A percentile compares a stretch with the other conserved stretches of the same genome.
Evolutionary conservation across 2,113 vertebrate species (phyloP).

Genomic region (Lynx canadensis): DNA sequence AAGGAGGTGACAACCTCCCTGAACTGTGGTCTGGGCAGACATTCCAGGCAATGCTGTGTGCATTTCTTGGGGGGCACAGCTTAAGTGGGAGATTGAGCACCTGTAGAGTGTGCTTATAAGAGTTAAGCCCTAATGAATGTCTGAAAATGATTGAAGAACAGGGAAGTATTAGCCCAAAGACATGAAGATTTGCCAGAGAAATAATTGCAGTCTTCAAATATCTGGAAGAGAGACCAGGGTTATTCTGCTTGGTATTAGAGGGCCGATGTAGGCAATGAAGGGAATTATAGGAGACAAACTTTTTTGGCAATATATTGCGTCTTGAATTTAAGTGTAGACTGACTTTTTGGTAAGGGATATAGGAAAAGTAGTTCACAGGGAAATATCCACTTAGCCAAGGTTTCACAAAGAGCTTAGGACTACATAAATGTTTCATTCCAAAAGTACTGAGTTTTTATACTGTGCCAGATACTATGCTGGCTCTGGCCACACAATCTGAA

Average conservation of each 20-base stretch:
- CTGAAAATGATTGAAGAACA: background rate
- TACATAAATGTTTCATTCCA: slow-evolving; percentile 73
- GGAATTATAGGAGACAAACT: background rate
- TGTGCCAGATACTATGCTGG: slow-evolving; percentile 52
- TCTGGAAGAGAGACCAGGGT: background rate
- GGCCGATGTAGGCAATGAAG: background rate
- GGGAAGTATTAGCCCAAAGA: background rate
- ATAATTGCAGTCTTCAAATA: background rate
- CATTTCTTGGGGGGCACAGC: background rate
- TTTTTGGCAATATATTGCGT: background rate
- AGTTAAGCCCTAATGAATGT: background rate
- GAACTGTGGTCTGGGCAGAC: background rate
- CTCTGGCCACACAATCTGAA: slow-evolving; percentile 60
- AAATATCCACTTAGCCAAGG: background rate
- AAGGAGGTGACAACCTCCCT: background rate
- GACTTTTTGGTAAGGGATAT: slow-evolving; percentile 24
- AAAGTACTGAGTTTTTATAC: slow-evolving; percentile 67
- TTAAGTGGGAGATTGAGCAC: background rate
- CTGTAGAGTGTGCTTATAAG: background rate
- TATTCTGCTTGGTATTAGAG: background rate
- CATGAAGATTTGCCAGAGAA: background rate
- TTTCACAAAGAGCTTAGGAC: slow-evolving; percentile 22
- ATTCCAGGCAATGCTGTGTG: background rate
- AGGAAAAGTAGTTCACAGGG: background rate
- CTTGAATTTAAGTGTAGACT: background rate